Percentiles rank a stretch among this genome's conserved stretches.
Conservation (phyloP, 2,888 invertebrate species). For the Papilio elwesi region DNA sequence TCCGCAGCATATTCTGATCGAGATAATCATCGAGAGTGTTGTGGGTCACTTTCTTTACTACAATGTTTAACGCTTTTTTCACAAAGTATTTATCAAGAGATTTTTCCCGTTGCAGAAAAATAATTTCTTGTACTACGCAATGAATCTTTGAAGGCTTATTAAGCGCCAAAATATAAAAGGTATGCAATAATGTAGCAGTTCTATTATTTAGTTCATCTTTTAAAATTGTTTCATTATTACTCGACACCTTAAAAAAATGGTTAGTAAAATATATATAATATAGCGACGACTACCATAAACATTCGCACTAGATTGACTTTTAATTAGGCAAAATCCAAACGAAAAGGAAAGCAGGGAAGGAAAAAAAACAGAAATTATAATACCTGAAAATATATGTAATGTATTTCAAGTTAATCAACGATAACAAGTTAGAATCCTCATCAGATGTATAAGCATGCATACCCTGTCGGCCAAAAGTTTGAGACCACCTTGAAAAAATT, state of each 20-base stretch:
- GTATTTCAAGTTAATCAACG: too few relatives aligned
- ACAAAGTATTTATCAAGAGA: conserved; percentile 70
- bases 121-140: conserved; percentile 79
- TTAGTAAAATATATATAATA: background rate
- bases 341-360: too few relatives aligned
- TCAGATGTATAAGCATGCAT: too few relatives aligned
- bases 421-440: too few relatives aligned
- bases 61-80: conserved; percentile 71
- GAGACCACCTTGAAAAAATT: too few relatives aligned
- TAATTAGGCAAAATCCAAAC: too few relatives aligned
- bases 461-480: too few relatives aligned
- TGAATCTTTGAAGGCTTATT: conserved; percentile 79
- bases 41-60: conserved; percentile 58
- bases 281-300: too few relatives aligned
- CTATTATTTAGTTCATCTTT: conserved; percentile 85
- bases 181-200: conserved; percentile 83
- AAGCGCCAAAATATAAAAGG: conserved; percentile 80
- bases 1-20: conserved; percentile 72
- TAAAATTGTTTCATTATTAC: conserved; percentile 67
- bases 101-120: conserved; percentile 82
- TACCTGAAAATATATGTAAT: too few relatives aligned
- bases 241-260: conserved; percentile 64
- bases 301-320: too few relatives aligned
- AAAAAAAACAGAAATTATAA: too few relatives aligned
- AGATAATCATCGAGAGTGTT: conserved; percentile 63